Evolutionary conservation across 1,140 invertebrate genomes (phyloP), one percentile per base, ranked within the genome.

Genomic region (Thaumetopoea pityocampa): DNA sequence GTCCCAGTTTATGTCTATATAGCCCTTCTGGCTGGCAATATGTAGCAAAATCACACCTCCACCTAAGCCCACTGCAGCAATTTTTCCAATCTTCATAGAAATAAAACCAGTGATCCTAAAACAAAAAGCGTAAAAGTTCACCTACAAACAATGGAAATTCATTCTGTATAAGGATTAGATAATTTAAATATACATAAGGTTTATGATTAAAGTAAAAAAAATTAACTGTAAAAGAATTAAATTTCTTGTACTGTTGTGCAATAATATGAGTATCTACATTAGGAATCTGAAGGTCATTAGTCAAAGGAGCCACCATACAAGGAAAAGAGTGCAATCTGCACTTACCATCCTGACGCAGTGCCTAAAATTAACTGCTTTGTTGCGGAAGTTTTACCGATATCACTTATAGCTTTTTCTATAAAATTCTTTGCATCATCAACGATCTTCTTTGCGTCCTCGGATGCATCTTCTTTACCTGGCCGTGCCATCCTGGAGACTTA

Each of bases 41-140:
- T 98, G 94, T 35, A 98, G 70, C 57, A 97, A 85, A 53, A 98
- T 92, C 18, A 98, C 92, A 46, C 94, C 92, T 38, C 95, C 93
- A 44, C 96, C 96, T 46, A 97, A 78, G 5, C 94, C 93, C 37
- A 95, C 90, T 4, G 96, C 96, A 27, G 94, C 94, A 43, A 93
- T 86, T 88, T 96, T 97, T 4, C 96, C 95, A 53, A 97, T 90
- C 89, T 97, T 96, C 89, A 96, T 94, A 52, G 94, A 92, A 20
- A 96, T 74, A 76, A 93, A 96, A 24, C 96, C 96, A 45, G 96
- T 95, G 9, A 92, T 80, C 95, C 96, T 96, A 57, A 37, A 72
- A 69, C 40, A 34, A 32, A 22, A 26, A 34, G 34, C n/a, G n/a
- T n/a, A n/a, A n/a, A n/a, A n/a, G n/a, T n/a, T n/a, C n/a, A n/a